Evolutionary conservation across 1,140 invertebrate genomes (phyloP), one percentile per base, ranked within the genome.

Genomic region (Diorhabda elongata): DNA sequence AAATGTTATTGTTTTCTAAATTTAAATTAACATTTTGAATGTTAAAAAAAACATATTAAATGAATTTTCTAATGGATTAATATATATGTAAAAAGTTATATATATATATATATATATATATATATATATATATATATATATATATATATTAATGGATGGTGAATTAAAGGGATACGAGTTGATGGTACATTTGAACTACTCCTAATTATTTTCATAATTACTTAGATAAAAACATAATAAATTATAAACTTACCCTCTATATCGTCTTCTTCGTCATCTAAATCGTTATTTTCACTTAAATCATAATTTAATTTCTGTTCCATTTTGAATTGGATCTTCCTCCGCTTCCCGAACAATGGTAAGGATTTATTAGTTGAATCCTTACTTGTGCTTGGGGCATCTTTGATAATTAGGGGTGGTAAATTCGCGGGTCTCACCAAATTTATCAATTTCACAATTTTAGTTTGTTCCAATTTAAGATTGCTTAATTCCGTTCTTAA

Each of bases 401-500:
- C 61, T 44, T 73, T 58, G 6, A 78, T 60, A 44, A 75, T 78
- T 43, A 88, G 76, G 42, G 84, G 79, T 6, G 90, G 90, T 26
- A 92, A 79, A 75, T 85, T 82, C 2, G 87, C 85, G 4, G 95
- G 95, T 78, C 89, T 89, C 0, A 92, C 90, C 64, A 97, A 84
- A 72, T 94, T 91, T 1, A 92, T 86, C 11, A 97, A 80, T 68
- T 59, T 89, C 52, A 90, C 81, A 2, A 91, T 77, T 72, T 87
- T 88, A 3, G 81, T 81, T 67, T 93, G 86, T 75, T 97, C 91
- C 45, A 84, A 81, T 75, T 88, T 88, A 2, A 95, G 78, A 67
- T 89, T 88, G 47, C 88, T 83, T 44, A 95, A 84, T 64, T 88
- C 87, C 67, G 87, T 80, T 76, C 85, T 85, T 11, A 85, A 76